Base-by-base conservation (phyloP, 1,140 invertebrate species). In the Helicoverpa armigera region DNA sequence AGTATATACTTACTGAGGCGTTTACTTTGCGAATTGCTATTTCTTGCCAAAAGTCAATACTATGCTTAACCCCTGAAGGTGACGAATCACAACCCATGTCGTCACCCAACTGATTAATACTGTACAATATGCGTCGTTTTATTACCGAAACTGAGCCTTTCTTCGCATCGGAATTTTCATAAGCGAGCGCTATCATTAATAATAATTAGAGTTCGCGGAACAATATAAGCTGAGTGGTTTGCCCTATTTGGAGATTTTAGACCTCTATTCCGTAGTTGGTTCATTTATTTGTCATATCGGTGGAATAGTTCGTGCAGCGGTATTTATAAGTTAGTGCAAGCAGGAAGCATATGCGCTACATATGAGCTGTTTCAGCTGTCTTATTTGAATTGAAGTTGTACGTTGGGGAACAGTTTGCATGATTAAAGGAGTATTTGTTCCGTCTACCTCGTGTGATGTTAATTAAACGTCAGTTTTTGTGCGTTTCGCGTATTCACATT, bases 151-250 rank as follows among this genome's bases (percentile, higher is more conserved):
- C 43, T 43, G 53, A 43, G 31, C 29, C 70, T 77, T 70, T 72
- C 58, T 51, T 78, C 70, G 61, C 74, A 80, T 75, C 60, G 78
- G 82, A 72, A 60, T 83, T 82, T 86, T 82, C 80, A 69, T 83
- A 58, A 83, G 72, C 80, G 79, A 70, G 74, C 82, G 60, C 79
- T 83, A 78, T 85, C 86, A 87, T 87, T 89, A 91, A 91, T 93
- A 91, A 90, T 92, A 92, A 93, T 93, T 88, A 86, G 81, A 87
- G 83, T 85, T 78, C 82, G 84, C 81, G 82, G 83, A 81, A 86
- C 85, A 90, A 91, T 92, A 90, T 87, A 81, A 82, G 78, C 81
- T 88, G 82, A 91, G 89, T 91, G 89, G 86, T 85, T 87, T 84
- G 86, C 80, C 88, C 88, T 89, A 91, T 87, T 90, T 88, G 86